Evolutionary conservation across 2,888 invertebrate species (phyloP), one percentile per base, ranked within the genome.

Genomic region (Perithous albicinctus): DNA sequence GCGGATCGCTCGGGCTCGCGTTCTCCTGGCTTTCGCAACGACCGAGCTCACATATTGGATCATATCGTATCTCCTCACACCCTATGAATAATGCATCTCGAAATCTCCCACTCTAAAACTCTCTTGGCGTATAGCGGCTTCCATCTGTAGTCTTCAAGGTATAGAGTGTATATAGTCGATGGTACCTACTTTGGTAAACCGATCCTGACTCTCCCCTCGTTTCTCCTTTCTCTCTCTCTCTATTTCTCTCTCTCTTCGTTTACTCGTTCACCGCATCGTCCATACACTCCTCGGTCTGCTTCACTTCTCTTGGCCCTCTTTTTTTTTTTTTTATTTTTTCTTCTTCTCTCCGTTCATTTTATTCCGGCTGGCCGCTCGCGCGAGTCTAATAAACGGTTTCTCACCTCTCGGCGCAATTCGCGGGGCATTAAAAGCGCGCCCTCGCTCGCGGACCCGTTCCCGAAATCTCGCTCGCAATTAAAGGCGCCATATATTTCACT

Each of bases 81-180:
- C 88, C 88, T 88, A 92, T 92, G 92, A 92, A 92, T 92, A 92
- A 92, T 92, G 92, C 92, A 92, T 91, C 90, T 86, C 82, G 84
- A 82, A 85, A 89, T 87, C 84, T 86, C 86, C 80, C 86, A 85
- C 86, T 78, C 46, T 12, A 29, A 54, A 23, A 51, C 35, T 67
- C 69, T 79, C 54, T 56, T 54, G 51, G 41, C 73, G 66, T 74
- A n/a, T n/a, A 8, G n/a, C 54, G 29, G 29, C 41, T 69, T 54
- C 69, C 69, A 69, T 69, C 38, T 54, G 48, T 18, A 59, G 20
- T 43, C 54, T 26, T 10, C 59, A 59, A 54, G 43, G 56, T 20
- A 43, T 29, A 41, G 29, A 26, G 32, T 59, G 10, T 35, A 12
- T 35, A 12, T 73, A 66, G 63, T 61, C 64, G 38, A 38, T 54